phyloP scores from a whole-genome alignment of 2,113 vertebrate species.

The Pluvialis apricaria region DNA sequence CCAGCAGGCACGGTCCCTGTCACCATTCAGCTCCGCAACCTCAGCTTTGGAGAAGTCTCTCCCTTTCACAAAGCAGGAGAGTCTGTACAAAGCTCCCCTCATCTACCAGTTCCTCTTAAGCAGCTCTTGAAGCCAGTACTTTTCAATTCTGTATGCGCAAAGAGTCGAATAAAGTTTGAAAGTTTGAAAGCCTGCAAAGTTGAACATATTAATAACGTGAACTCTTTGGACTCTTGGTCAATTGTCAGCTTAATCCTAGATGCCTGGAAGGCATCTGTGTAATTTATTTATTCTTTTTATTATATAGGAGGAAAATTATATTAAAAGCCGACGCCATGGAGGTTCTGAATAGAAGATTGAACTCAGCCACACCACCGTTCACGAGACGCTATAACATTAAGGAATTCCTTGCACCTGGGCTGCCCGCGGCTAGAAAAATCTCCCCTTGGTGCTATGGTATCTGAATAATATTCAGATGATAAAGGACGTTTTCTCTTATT shows the following conservation, averaged over 20 bases:
- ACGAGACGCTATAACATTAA: constrained; percentile 45
- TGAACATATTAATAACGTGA: constrained; percentile 36
- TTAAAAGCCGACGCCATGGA: constrained; percentile 50
- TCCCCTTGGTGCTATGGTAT: constrained; percentile 36
- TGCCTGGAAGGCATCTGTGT: constrained; percentile 48
- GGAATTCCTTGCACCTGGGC: constrained; percentile 52
- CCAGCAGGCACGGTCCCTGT: rapidly evolving
- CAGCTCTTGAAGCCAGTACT: not conserved
- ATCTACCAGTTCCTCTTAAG: not conserved
- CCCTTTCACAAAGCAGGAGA: not conserved
- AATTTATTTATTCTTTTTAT: constrained; percentile 72
- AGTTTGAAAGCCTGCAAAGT: constrained; percentile 29
- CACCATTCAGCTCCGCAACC: not conserved
- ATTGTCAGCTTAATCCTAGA: constrained; percentile 64
- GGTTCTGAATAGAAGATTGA: constrained; percentile 46
- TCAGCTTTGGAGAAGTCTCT: not conserved
- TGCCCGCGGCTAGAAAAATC: constrained; percentile 42
- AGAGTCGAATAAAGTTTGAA: constrained; percentile 50
- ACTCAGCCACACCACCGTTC: not conserved
- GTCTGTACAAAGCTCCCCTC: not conserved
- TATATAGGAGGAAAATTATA: constrained; percentile 55
- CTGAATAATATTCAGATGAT: constrained; percentile 59
- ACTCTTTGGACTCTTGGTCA: constrained; percentile 61
- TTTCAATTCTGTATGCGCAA: not conserved
- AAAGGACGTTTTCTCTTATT: constrained; percentile 64